A percentile compares a stretch with the other conserved stretches of the same genome.
Evolutionary conservation across 2,888 invertebrate genomes (phyloP).

Genomic region (Hydrotaea diabolus): DNA sequence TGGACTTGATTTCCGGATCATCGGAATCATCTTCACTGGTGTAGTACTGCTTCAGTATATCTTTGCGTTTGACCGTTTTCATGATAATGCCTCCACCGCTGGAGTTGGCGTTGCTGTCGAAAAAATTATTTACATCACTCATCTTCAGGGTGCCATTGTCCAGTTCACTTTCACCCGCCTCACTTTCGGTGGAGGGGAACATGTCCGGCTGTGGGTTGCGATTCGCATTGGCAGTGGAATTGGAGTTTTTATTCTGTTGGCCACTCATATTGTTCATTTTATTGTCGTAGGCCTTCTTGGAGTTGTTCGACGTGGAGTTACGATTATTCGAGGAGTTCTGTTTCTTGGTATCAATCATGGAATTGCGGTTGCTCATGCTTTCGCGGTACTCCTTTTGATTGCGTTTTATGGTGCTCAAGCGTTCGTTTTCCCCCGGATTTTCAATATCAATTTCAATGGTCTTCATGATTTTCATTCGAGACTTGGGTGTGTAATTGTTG

Average conservation of each 20-base stretch:
- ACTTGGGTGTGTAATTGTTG: constrained; percentile 76
- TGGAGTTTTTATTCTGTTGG: constrained; percentile 42
- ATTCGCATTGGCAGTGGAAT: constrained; percentile 32
- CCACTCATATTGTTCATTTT: constrained; percentile 39
- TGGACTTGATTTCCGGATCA: constrained; percentile 81
- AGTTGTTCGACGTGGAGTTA: constrained; percentile 24
- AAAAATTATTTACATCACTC: constrained; percentile 83
- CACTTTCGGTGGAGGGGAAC: constrained; percentile 75
- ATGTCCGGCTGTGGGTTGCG: constrained; percentile 63
- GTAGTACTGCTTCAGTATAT: constrained; percentile 87
- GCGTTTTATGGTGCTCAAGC: constrained; percentile 74
- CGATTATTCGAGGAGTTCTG: constrained; percentile 49
- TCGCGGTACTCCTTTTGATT: constrained; percentile 71
- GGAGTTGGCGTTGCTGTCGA: constrained; percentile 72
- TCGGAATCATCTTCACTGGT: constrained; percentile 85
- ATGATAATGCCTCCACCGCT: constrained; percentile 83
- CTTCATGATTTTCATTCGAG: constrained; percentile 80
- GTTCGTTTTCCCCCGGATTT: constrained; percentile 76
- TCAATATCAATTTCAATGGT: constrained; percentile 79
- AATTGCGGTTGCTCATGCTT: constrained; percentile 43
- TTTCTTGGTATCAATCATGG: constrained; percentile 42
- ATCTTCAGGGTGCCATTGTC: constrained; percentile 79
- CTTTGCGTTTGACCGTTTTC: constrained; percentile 88
- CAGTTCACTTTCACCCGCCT: constrained; percentile 76
- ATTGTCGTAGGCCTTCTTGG: constrained; percentile 49